phyloP scores from a whole-genome alignment of 2,888 invertebrate species.

The Dryomyza anilis region DNA sequence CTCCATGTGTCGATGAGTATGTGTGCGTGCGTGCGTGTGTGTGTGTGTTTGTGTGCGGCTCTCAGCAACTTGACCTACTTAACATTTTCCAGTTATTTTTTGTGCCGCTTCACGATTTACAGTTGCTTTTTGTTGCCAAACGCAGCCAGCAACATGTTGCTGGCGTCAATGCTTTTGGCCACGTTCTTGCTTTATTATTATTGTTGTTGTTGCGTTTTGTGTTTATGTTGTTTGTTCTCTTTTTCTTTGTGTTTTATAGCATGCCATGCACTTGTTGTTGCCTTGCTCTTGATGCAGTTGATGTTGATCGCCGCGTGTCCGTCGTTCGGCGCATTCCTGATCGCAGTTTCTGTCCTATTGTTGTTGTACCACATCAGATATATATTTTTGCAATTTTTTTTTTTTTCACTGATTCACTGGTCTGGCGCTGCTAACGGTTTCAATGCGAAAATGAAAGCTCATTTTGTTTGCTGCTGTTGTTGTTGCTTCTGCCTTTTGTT shows the following conservation, averaged over 20 bases:
- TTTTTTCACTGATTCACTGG: constrained; percentile 39
- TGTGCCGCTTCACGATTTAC: constrained; percentile 45
- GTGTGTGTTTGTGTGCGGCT: constrained; percentile 5
- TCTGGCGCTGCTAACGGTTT: constrained; percentile 51
- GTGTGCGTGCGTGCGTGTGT: not conserved
- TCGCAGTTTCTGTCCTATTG: constrained; percentile 14
- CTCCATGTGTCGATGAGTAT: not conserved
- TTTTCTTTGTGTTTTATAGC: constrained; percentile 2
- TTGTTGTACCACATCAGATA: constrained; percentile 25
- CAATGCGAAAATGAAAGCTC: constrained; percentile 58
- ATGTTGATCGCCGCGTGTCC: too few species aligned
- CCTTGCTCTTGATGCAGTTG: constrained; percentile 34
- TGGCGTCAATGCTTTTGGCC: constrained; percentile 29
- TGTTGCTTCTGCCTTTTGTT: not conserved
- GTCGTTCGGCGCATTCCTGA: constrained; percentile 30
- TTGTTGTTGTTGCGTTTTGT: constrained; percentile 27
- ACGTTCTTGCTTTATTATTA: constrained; percentile 18
- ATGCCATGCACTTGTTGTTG: constrained; percentile 42
- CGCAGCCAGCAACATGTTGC: constrained; percentile 36
- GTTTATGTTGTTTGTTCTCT: constrained; percentile 18
- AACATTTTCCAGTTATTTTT: constrained; percentile 60
- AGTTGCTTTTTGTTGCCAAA: constrained; percentile 37
- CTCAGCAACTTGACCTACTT: constrained; percentile 58
- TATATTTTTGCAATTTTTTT: constrained; percentile 8
- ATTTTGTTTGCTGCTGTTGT: not conserved